Evolutionary conservation across 2,888 invertebrate species (phyloP), one percentile per base, ranked within the genome.

Genomic region (Sclerodermus sp.): DNA sequence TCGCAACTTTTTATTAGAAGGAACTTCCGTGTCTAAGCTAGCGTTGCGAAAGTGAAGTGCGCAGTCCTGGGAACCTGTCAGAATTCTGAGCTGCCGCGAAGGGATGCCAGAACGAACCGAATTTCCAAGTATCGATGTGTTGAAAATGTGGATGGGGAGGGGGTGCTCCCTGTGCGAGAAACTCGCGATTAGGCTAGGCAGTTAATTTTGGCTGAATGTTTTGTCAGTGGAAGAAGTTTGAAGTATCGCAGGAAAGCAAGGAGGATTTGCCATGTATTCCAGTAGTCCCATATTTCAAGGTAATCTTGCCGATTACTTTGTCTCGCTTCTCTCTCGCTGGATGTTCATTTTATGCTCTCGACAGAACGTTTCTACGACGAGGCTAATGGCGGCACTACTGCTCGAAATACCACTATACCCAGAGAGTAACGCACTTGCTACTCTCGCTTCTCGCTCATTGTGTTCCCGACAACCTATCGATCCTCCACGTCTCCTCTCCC

Each of bases 201-300:
- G n/a, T n/a, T n/a, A n/a, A n/a, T n/a, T n/a, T n/a, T n/a, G n/a
- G n/a, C n/a, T n/a, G n/a, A n/a, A n/a, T n/a, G n/a, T n/a, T n/a
- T n/a, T n/a, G n/a, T n/a, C n/a, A n/a, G n/a, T 23, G 23, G 23
- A 23, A 23, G 8, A 3, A 23, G 8, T 23, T 8, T 3, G 8
- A 23, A 23, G 23, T 8, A 23, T 8, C 23, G 8, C 8, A 23
- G 23, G 23, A 23, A 23, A 23, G 39, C 42, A 16, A 37, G 42
- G 55, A 52, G 60, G 65, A 68, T 66, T 62, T 58, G 56, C 57
- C 57, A 54, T 51, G 60, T 58, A 58, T 57, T 64, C 64, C 66
- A 70, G 64, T 23, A 23, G 23, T 3, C 4, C 23, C 4, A 23
- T 23, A 23, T 23, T 23, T 23, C 23, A 23, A 23, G 23, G 23